Percentiles rank a stretch among this genome's conserved stretches.
phyloP scores from a whole-genome alignment of 1,140 invertebrate species.

The Centruroides sculpturatus region DNA sequence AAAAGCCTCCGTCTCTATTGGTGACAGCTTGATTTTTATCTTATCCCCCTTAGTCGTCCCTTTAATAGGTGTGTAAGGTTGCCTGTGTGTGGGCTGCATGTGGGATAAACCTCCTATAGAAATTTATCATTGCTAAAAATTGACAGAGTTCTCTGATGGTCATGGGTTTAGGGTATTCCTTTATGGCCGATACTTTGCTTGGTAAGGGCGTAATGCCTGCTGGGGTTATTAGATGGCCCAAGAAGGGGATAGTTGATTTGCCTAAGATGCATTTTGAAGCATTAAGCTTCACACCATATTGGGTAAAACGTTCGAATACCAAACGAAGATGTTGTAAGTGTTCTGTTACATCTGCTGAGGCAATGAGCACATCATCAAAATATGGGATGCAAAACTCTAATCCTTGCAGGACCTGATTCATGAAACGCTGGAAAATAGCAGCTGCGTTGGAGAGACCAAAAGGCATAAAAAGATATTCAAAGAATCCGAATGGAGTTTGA shows the following conservation, averaged over 20 bases:
- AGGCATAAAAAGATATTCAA: no score
- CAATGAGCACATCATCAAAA: no score
- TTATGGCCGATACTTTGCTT: constrained; percentile 27
- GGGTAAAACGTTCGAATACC: constrained; percentile 25
- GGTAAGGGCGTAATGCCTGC: constrained; percentile 22
- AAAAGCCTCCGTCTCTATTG: no score
- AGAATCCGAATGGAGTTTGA: no score
- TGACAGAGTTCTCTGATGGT: constrained; percentile 23
- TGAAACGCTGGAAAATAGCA: no score
- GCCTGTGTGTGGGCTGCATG: constrained; percentile 16
- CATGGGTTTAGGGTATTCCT: constrained; percentile 23
- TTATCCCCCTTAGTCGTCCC: no score
- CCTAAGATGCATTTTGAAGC: constrained; percentile 2
- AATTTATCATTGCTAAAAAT: constrained; percentile 27
- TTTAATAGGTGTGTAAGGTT: no score
- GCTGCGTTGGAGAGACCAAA: no score
- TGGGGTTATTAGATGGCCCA: constrained; percentile 24
- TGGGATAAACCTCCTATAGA: constrained; percentile 26
- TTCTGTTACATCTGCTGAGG: no score
- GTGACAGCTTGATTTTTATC: no score
- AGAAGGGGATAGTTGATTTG: constrained; percentile 13
- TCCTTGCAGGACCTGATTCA: no score
- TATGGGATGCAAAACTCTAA: no score
- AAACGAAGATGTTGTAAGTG: constrained; percentile 23
- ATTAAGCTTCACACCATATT: constrained; percentile 23